phyloP scores from a whole-genome alignment of 2,113 vertebrate species.

The Albula glossodonta region DNA sequence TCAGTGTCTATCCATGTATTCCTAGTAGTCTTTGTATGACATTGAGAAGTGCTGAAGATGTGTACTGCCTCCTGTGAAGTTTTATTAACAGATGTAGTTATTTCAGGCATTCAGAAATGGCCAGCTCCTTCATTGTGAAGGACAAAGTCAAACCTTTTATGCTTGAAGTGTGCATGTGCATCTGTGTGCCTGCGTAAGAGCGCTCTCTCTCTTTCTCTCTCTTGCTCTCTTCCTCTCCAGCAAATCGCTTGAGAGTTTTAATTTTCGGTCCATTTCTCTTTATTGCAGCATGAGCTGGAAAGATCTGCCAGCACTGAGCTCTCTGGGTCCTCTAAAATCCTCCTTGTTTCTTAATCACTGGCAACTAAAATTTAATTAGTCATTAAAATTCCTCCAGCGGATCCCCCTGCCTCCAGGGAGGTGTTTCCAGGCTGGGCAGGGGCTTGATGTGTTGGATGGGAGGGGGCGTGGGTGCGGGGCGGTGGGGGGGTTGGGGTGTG shows the following conservation, averaged over 20 bases:
- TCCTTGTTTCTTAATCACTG: constrained; percentile 71
- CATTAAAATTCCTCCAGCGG: constrained; percentile 74
- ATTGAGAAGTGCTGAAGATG: background rate
- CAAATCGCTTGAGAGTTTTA: constrained; percentile 58
- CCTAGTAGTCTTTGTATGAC: background rate
- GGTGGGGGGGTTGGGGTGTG: too few species aligned
- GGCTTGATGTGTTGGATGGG: constrained; percentile 30
- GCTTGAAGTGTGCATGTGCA: background rate
- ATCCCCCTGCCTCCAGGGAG: constrained; percentile 60
- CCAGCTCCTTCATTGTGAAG: constrained; percentile 8
- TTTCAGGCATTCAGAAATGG: background rate
- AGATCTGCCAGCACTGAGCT: constrained; percentile 48
- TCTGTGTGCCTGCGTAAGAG: background rate
- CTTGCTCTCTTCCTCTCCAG: constrained; percentile 31
- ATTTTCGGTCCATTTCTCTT: constrained; percentile 65
- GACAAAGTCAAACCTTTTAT: constrained; percentile 9
- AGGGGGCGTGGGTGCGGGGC: constrained; percentile 6
- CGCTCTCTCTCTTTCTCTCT: constrained; percentile 4
- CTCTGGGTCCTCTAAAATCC: constrained; percentile 53
- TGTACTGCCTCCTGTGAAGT: background rate
- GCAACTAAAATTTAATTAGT: constrained; percentile 75
- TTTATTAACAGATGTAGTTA: background rate
- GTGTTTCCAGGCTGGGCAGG: constrained; percentile 47
- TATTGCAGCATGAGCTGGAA: constrained; percentile 45
- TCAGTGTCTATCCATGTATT: background rate